Evolutionary conservation across 2,797 vertebrate species (phyloP).

Genomic region (Morelia viridis): DNA sequence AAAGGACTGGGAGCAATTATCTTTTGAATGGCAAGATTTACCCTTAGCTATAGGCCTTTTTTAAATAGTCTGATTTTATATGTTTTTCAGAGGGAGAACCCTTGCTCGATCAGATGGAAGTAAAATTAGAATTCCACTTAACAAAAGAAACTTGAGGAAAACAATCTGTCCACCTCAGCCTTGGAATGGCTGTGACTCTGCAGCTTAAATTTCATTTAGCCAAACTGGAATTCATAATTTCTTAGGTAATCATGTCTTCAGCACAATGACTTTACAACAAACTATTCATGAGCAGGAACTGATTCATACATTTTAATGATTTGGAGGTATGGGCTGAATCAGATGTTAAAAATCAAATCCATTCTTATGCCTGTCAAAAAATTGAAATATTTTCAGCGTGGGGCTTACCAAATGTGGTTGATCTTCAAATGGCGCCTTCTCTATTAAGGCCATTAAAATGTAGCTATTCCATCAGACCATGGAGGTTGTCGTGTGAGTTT

Average conservation of each 20-base stretch:
- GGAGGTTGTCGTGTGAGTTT: background rate
- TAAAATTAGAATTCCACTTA: constrained; percentile 32
- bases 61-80: background rate
- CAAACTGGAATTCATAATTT: constrained; percentile 59
- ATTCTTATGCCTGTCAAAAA: too few species aligned
- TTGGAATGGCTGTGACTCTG: constrained; percentile 26
- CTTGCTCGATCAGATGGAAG: background rate
- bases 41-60: background rate
- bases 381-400: background rate
- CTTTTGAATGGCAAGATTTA: background rate
- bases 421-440: background rate
- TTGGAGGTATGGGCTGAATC: background rate
- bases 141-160: background rate
- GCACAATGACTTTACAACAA: constrained; percentile 60
- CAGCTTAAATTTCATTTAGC: constrained; percentile 44
- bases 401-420: background rate
- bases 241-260: constrained; percentile 69
- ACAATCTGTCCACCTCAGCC: constrained; percentile 29
- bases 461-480: background rate
- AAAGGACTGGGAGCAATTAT: background rate
- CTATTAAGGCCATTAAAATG: background rate
- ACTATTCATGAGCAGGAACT: constrained; percentile 55
- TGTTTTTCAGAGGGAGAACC: constrained; percentile 4
- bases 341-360: background rate
- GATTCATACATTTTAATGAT: constrained; percentile 42